phyloP scores from a whole-genome alignment of 2,113 vertebrate genomes.

The Atherinomorus stipes region DNA sequence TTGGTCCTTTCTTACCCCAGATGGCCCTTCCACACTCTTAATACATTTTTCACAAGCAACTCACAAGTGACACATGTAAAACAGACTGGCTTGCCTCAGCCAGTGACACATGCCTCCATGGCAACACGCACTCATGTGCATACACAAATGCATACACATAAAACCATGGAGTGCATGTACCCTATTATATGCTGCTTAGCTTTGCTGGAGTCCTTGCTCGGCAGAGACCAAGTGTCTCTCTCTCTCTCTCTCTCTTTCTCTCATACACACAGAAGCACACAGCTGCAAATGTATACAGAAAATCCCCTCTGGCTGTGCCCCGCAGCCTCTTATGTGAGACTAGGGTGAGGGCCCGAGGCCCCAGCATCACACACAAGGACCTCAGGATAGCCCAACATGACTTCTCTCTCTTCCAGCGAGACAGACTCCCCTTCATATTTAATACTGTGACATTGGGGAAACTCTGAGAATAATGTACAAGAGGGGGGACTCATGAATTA shows the following conservation, averaged over 20 bases:
- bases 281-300: conserved; percentile 55
- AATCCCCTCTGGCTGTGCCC: conserved; percentile 77
- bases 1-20: conserved; percentile 87
- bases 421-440: conserved; percentile 71
- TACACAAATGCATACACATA: conserved; percentile 42
- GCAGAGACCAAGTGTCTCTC: conserved; percentile 31
- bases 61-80: conserved; percentile 94
- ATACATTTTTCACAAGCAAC: conserved; percentile 96
- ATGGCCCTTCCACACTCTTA: conserved; percentile 79
- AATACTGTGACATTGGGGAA: conserved; percentile 67
- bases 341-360: conserved; percentile 62
- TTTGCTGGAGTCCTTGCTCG: conserved; percentile 27
- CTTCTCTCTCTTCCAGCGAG: conserved; percentile 64
- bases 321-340: conserved; percentile 68
- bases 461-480: conserved; percentile 57
- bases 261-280: conserved; percentile 38
- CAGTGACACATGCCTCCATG: conserved; percentile 27
- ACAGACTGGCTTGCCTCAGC: conserved; percentile 50
- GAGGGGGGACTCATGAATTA: conserved; percentile 64
- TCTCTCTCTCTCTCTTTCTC: no score
- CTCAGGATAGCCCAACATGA: conserved; percentile 67
- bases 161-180: conserved; percentile 13
- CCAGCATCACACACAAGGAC: conserved; percentile 70
- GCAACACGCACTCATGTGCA: conserved; percentile 33
- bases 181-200: conserved; percentile 42